Percentiles rank a stretch among this genome's conserved stretches.
These are phyloP conservation scores for Serranus cabrilla DNA, from an alignment of 2,797 vertebrate genomes.

Conservation along the genomic window DNA sequence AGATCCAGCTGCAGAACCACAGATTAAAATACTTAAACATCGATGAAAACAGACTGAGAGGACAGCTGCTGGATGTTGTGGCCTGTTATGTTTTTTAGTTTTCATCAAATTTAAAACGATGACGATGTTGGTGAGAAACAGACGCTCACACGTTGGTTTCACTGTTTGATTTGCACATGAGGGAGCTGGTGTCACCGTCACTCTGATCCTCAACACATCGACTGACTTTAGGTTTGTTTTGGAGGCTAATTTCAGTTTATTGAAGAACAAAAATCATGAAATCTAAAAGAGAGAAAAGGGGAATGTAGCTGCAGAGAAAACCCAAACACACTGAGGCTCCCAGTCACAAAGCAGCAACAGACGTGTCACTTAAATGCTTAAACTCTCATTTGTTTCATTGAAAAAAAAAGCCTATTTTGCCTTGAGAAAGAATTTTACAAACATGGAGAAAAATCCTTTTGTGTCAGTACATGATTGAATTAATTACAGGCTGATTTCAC, in stretches of 20 bases:
- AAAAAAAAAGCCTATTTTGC: neutral
- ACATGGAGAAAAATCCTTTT: neutral
- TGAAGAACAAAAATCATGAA: neutral
- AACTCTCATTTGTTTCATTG: neutral
- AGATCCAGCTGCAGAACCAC: neutral
- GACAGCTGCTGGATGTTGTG: conserved; percentile 1
- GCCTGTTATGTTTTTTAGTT: neutral
- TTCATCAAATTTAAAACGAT: neutral
- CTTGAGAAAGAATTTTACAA: neutral
- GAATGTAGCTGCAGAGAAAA: neutral
- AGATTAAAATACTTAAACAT: neutral
- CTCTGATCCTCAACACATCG: neutral
- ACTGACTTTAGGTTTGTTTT: neutral
- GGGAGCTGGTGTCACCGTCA: neutral
- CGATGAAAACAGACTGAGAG: neutral
- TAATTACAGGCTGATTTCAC: conserved; percentile 36
- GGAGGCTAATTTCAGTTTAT: neutral
- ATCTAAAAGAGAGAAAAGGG: neutral
- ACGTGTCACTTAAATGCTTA: neutral
- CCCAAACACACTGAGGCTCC: neutral
- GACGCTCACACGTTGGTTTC: neutral
- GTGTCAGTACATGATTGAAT: neutral
- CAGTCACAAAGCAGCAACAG: neutral
- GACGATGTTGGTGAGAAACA: neutral
- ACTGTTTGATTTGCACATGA: neutral